Evolutionary conservation across 1,140 invertebrate genomes (phyloP).

Genomic region (Teleopsis dalmanni): DNA sequence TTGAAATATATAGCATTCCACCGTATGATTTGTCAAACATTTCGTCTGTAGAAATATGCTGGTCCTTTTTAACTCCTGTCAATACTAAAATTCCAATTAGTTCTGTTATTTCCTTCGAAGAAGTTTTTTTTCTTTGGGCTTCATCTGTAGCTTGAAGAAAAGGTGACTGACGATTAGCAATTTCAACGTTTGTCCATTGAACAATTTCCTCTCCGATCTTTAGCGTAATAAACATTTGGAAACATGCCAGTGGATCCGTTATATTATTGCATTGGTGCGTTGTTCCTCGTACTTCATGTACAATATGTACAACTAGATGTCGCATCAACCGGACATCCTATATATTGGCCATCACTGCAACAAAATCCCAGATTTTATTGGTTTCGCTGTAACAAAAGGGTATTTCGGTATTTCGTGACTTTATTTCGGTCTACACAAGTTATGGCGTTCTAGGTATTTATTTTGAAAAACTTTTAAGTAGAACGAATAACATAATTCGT

Average conservation of each 20-base stretch:
- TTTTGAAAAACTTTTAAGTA: too few species aligned
- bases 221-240: not conserved
- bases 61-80: not conserved
- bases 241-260: not conserved
- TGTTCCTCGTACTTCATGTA: not conserved
- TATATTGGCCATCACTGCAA: too few species aligned
- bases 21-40: not conserved
- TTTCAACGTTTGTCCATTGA: conserved; percentile 9
- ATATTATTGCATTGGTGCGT: not conserved
- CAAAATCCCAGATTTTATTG: too few species aligned
- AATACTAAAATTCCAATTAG: conserved; percentile 9
- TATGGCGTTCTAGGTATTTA: too few species aligned
- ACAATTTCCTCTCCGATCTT: conserved; percentile 4
- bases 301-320: too few species aligned
- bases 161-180: not conserved
- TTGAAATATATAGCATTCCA: not conserved
- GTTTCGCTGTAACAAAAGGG: too few species aligned
- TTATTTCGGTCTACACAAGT: too few species aligned
- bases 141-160: not conserved
- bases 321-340: too few species aligned
- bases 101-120: not conserved
- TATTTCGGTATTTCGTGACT: too few species aligned
- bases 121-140: not conserved
- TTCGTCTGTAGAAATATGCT: not conserved
- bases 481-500: too few species aligned